A percentile compares a stretch with the other conserved stretches of the same genome.
These are phyloP conservation scores for Antechinus flavipes DNA, from an alignment of 2,113 vertebrate genomes.

Conservation along the genomic window DNA sequence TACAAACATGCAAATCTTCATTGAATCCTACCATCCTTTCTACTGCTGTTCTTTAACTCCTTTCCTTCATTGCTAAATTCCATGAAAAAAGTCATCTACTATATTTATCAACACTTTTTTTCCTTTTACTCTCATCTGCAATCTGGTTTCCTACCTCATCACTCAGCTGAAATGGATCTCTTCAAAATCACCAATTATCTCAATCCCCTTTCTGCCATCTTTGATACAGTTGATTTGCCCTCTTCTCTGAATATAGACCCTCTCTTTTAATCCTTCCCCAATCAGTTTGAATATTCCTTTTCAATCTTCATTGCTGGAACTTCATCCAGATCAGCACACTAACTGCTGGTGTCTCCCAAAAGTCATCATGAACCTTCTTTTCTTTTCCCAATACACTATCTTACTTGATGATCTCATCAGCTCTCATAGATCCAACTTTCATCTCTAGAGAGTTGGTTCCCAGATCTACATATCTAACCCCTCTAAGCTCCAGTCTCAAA, in stretches of 20 bases:
- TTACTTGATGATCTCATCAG: background rate
- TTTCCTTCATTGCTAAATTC: background rate
- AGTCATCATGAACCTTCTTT: background rate
- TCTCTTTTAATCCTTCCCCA: no score
- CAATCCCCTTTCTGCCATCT: background rate
- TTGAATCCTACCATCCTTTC: background rate
- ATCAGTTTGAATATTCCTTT: background rate
- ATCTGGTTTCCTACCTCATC: no score
- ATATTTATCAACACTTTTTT: background rate
- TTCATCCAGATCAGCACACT: background rate
- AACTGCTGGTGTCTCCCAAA: background rate
- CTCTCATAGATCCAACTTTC: background rate
- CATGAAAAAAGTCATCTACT: background rate
- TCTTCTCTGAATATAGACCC: no score
- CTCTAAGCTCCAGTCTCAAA: background rate
- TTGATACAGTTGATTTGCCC: background rate
- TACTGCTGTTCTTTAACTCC: background rate
- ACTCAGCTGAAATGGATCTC: background rate
- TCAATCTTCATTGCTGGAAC: background rate
- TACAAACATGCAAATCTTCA: background rate
- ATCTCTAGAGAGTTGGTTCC: background rate
- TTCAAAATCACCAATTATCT: background rate
- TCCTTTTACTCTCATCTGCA: no score
- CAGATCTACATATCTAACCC: background rate
- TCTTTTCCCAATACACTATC: background rate